Conservation (phyloP, 2,888 invertebrate genomes). For the Drosophila prostipennis region DNA sequence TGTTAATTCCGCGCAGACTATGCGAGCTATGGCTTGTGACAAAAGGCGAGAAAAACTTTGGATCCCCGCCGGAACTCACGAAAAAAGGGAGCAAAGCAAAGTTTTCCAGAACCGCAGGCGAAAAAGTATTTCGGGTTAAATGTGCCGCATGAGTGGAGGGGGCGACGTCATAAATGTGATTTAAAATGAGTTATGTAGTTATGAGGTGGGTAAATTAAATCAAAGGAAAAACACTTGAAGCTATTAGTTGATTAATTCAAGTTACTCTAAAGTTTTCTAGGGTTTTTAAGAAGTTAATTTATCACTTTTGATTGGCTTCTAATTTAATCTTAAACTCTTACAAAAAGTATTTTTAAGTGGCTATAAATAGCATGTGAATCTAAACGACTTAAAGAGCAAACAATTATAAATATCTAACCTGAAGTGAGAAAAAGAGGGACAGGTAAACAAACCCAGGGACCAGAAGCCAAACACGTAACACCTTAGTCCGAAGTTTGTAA, state of each 20-base stretch:
- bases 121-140: slow-evolving; percentile 12
- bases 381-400: background rate
- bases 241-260: background rate
- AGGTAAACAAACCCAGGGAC: slow-evolving; percentile 25
- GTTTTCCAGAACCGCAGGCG: background rate
- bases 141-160: slow-evolving; percentile 8
- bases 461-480: slow-evolving; percentile 10
- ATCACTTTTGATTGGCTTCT: too few relatives aligned
- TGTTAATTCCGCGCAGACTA: slow-evolving; percentile 39
- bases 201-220: background rate
- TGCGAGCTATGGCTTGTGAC: slow-evolving; percentile 5
- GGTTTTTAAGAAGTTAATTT: too few relatives aligned
- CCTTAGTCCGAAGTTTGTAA: slow-evolving; percentile 8
- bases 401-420: background rate
- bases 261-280: too few relatives aligned
- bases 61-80: slow-evolving; percentile 1
- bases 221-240: background rate
- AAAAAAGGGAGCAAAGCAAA: slow-evolving; percentile 19
- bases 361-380: background rate
- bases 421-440: background rate
- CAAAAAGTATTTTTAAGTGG: background rate
- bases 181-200: slow-evolving; percentile 19
- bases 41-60: slow-evolving; percentile 31
- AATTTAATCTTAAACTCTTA: too few relatives aligned
- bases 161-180: slow-evolving; percentile 13